These are phyloP conservation scores for Aldabrachelys gigantea DNA, from an alignment of 2,113 vertebrate genomes.

Conservation along the genomic window DNA sequence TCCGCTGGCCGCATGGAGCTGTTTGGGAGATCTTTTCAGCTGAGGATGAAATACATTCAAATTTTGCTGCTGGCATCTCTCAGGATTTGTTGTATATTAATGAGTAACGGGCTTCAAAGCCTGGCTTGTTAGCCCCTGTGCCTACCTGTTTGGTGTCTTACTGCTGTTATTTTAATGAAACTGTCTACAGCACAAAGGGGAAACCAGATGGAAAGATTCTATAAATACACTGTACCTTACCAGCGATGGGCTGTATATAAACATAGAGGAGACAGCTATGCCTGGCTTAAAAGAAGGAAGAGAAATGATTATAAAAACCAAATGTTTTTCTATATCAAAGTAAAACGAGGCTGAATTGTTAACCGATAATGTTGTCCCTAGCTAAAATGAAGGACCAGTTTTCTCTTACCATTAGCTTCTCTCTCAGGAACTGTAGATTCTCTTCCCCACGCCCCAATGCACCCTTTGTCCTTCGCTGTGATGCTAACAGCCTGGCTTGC, in stretches of 20 bases:
- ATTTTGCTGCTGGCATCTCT: conserved; percentile 41
- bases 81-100: conserved; percentile 13
- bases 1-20: background rate
- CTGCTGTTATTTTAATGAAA: background rate
- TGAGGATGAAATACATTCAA: conserved; percentile 19
- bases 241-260: background rate
- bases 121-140: rapidly evolving
- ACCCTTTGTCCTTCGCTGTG: background rate
- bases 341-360: background rate
- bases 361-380: background rate
- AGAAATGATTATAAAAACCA: background rate
- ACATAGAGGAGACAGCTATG: background rate
- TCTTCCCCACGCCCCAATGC: background rate
- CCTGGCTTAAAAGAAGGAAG: no score
- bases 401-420: background rate
- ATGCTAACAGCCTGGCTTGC: background rate
- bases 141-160: background rate
- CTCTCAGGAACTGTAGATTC: background rate
- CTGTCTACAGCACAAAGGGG: background rate
- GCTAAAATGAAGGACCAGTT: background rate
- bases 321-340: background rate
- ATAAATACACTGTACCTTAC: background rate
- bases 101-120: conserved; percentile 9
- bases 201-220: background rate
- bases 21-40: background rate